phyloP scores from a whole-genome alignment of 2,797 vertebrate genomes.

The Anabas testudineus region DNA sequence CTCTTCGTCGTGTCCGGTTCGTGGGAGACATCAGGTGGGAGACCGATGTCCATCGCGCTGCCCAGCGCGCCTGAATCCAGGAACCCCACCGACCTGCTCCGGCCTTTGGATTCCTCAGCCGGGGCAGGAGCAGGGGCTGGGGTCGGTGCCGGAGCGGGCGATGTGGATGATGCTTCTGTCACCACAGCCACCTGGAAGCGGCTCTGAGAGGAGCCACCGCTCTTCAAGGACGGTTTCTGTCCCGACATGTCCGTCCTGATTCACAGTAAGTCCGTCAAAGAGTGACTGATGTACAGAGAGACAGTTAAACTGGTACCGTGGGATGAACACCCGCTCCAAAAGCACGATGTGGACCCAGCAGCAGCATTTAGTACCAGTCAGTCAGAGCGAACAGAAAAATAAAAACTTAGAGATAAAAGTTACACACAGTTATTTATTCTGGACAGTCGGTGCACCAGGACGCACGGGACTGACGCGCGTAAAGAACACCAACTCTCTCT shows the following conservation, averaged over 20 bases:
- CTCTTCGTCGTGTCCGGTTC: constrained; percentile 92
- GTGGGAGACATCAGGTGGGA: constrained; percentile 75
- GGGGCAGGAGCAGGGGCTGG: constrained; percentile 12
- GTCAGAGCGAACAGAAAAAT: background rate
- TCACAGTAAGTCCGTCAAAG: background rate
- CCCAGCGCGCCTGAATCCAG: constrained; percentile 81
- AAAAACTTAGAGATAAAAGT: background rate
- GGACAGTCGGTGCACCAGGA: constrained; percentile 29
- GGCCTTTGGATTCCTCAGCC: constrained; percentile 85
- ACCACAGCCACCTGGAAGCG: constrained; percentile 96
- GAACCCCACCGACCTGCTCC: constrained; percentile 92
- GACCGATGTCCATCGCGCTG: constrained; percentile 83
- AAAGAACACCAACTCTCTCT: constrained; percentile 30
- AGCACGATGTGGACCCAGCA: background rate
- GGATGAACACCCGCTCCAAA: constrained; percentile 22
- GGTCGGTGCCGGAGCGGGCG: accelerated
- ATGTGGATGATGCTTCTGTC: constrained; percentile 70
- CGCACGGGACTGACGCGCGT: constrained; percentile 36
- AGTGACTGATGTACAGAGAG: constrained; percentile 8
- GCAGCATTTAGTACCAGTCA: constrained; percentile 21
- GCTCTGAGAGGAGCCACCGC: constrained; percentile 86
- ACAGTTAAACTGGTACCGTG: background rate
- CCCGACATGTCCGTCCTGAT: constrained; percentile 76
- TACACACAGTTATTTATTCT: background rate
- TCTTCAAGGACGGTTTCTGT: constrained; percentile 73